phyloP scores from a whole-genome alignment of 2,113 vertebrate genomes.

The Cricetomys ansorgei region DNA sequence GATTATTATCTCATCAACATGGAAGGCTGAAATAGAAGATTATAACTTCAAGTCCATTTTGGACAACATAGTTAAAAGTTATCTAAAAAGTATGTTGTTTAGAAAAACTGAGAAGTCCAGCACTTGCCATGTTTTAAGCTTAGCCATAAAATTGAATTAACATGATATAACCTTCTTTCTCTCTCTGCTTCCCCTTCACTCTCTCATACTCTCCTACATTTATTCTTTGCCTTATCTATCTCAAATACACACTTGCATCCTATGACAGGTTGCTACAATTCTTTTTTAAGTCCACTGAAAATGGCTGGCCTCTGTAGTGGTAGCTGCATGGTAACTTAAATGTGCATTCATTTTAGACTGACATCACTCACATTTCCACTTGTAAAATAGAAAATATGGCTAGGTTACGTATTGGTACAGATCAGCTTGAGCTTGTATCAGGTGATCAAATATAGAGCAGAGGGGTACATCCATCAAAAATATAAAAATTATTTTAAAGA shows the following conservation, averaged over 20 bases:
- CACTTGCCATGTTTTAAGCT: not conserved
- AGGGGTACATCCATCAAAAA: not conserved
- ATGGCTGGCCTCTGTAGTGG: not conserved
- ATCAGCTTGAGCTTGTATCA: not conserved
- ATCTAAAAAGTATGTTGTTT: not conserved
- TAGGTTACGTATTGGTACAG: not conserved
- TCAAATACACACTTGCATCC: not conserved
- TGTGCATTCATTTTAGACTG: not conserved
- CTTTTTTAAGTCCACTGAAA: not conserved
- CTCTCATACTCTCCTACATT: not conserved
- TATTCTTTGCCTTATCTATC: not conserved
- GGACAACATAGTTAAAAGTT: not conserved
- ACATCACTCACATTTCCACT: not conserved
- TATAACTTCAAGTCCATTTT: not conserved
- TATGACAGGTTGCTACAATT: not conserved
- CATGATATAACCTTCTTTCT: not conserved
- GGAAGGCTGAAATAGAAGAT: not conserved
- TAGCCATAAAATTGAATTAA: not conserved
- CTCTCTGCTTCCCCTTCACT: not conserved
- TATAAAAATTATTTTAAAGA: not conserved
- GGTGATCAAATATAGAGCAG: not conserved
- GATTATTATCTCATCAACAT: not conserved
- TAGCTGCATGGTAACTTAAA: not conserved
- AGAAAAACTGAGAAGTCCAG: not conserved
- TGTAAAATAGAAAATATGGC: not conserved